phyloP scores from a whole-genome alignment of 2,113 vertebrate species.

The Perccottus glenii region DNA sequence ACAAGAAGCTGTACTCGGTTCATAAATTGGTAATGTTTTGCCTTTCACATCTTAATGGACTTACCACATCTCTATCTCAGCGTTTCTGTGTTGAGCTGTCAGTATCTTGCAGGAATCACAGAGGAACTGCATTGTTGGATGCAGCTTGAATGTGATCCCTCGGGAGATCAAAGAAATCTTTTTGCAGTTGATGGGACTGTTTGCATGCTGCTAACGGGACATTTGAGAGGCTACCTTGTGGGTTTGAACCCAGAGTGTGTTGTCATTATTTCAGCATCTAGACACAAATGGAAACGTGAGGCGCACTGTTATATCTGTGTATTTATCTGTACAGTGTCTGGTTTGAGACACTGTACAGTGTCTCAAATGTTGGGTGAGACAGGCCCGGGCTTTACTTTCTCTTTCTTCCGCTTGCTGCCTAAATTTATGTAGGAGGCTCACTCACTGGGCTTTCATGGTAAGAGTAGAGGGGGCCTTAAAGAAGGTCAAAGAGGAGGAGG shows the following conservation, averaged over 20 bases:
- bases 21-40: conserved; percentile 72
- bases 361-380: background rate
- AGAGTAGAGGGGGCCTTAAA: conserved; percentile 62
- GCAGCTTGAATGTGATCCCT: conserved; percentile 48
- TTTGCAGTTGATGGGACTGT: conserved; percentile 33
- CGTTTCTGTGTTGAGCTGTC: conserved; percentile 9
- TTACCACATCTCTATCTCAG: conserved; percentile 43
- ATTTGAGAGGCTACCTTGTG: conserved; percentile 54
- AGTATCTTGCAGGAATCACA: conserved; percentile 39
- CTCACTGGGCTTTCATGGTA: conserved; percentile 53
- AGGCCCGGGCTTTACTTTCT: conserved; percentile 16
- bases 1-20: conserved; percentile 54
- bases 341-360: background rate
- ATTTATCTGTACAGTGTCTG: conserved; percentile 1
- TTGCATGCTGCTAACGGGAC: conserved; percentile 48
- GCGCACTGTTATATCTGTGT: conserved; percentile 4
- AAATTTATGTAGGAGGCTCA: conserved; percentile 29
- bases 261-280: conserved; percentile 36
- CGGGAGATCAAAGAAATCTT: conserved; percentile 54
- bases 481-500: conserved; percentile 53
- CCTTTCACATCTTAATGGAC: conserved; percentile 71
- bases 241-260: conserved; percentile 8
- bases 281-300: conserved; percentile 11
- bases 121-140: conserved; percentile 41
- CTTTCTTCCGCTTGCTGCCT: conserved; percentile 31